A percentile compares a stretch with the other conserved stretches of the same genome.
Evolutionary conservation across 2,113 vertebrate species (phyloP).

Genomic region (Xenopus tropicalis): DNA sequence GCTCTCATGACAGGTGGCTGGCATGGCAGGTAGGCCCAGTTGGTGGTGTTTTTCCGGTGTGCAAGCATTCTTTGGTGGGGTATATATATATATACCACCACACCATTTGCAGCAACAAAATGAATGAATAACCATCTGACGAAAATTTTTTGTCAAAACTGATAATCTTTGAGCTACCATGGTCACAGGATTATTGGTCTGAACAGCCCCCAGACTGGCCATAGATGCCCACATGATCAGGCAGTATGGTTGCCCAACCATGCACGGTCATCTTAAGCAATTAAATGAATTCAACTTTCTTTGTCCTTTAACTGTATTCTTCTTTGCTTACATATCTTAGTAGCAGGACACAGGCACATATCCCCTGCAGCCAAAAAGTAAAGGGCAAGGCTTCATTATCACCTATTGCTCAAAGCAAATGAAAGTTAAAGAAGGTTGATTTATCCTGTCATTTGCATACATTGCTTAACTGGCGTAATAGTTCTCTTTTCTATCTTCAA

Average conservation of each 20-base stretch:
- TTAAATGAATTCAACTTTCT: conserved; percentile 48
- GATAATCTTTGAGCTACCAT: no score
- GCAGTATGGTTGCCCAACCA: no score
- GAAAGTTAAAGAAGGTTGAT: conserved; percentile 48
- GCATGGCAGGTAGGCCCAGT: no score
- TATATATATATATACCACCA: no score
- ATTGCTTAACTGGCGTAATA: conserved; percentile 58
- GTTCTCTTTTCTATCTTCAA: conserved; percentile 50
- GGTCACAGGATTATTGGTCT: neutral
- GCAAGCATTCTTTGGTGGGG: no score
- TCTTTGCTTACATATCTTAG: conserved; percentile 40
- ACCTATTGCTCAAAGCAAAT: conserved; percentile 52
- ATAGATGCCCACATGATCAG: conserved; percentile 12
- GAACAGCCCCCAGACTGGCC: conserved; percentile 55
- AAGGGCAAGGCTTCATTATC: conserved; percentile 48
- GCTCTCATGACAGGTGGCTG: no score
- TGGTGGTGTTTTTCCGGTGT: no score
- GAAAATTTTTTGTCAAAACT: no score
- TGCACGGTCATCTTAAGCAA: no score
- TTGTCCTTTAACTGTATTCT: conserved; percentile 46
- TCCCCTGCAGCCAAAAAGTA: conserved; percentile 47
- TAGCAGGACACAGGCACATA: conserved; percentile 50
- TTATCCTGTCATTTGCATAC: conserved; percentile 53
- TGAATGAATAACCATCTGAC: no score
- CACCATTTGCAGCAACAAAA: no score